Conservation (phyloP, 2,797 vertebrate genomes). For the Rhabdophis nuchalis region DNA sequence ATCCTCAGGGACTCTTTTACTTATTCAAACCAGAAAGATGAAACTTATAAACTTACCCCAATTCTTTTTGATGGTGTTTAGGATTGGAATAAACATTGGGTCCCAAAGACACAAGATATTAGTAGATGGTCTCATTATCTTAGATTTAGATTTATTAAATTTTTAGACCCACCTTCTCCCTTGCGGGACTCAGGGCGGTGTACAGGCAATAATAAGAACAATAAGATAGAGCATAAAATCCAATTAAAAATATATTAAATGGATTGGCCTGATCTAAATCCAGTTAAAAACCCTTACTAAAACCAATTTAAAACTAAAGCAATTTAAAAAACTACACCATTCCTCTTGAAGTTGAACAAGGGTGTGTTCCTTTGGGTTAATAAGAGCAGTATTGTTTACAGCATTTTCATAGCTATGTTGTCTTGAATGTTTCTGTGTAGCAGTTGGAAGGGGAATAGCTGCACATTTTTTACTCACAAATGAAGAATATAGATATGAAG, state of each 20-base stretch:
- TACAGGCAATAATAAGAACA: too few species aligned
- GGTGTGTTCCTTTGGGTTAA: not conserved
- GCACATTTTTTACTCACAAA: not conserved
- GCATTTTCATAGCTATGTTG: not conserved
- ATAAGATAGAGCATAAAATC: too few species aligned
- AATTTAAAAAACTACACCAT: too few species aligned
- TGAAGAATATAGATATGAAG: not conserved
- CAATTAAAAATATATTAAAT: too few species aligned
- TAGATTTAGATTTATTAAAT: too few species aligned
- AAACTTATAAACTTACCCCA: slow-evolving; percentile 15
- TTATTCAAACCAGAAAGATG: slow-evolving; percentile 36
- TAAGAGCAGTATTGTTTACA: not conserved
- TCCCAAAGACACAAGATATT: not conserved
- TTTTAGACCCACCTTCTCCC: too few species aligned
- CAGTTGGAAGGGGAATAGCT: too few species aligned
- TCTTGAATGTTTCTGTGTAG: not conserved
- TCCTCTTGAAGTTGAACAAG: not conserved
- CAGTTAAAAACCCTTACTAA: too few species aligned
- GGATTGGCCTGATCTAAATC: too few species aligned
- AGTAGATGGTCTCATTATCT: not conserved
- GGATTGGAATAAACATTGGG: not conserved
- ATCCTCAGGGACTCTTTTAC: not conserved
- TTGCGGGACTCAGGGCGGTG: too few species aligned
- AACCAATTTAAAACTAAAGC: too few species aligned
- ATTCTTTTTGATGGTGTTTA: slow-evolving; percentile 3